Conservation (phyloP, 2,113 vertebrate species). For the Seriola rivoliana region DNA sequence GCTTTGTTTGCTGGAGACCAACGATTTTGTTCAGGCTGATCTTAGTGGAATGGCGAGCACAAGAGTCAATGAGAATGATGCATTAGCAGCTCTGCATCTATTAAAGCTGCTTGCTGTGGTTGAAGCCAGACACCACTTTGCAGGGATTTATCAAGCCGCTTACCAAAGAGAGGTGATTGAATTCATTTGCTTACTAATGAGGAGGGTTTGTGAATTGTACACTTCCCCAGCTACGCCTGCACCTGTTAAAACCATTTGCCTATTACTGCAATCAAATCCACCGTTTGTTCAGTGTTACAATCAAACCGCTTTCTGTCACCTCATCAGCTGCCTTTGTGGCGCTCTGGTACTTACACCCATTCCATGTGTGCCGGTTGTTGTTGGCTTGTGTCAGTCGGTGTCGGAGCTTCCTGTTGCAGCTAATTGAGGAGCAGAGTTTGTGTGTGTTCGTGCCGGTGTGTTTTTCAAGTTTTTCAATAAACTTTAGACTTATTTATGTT, state of each 20-base stretch:
- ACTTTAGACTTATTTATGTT: not conserved
- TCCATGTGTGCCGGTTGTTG: slow-evolving; percentile 8
- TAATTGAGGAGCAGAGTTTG: not conserved
- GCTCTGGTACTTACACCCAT: slow-evolving; percentile 2
- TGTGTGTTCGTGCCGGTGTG: not conserved
- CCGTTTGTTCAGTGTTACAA: slow-evolving; percentile 62
- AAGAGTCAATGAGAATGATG: slow-evolving; percentile 54
- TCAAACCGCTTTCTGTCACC: slow-evolving; percentile 60
- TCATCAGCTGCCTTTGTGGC: slow-evolving; percentile 63
- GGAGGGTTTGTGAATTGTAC: slow-evolving; percentile 56
- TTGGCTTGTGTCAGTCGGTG: not conserved
- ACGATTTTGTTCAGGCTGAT: slow-evolving; percentile 45
- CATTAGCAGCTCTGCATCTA: slow-evolving; percentile 66
- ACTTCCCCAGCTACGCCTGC: slow-evolving; percentile 59
- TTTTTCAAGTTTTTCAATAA: not conserved
- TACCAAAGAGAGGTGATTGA: slow-evolving; percentile 72
- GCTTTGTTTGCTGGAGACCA: slow-evolving; percentile 65
- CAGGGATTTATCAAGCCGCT: slow-evolving; percentile 72
- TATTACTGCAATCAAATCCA: slow-evolving; percentile 67
- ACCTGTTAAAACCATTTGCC: slow-evolving; percentile 70
- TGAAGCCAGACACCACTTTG: slow-evolving; percentile 70
- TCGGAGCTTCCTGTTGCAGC: not conserved
- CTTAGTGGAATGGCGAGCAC: slow-evolving; percentile 30
- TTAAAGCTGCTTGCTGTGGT: slow-evolving; percentile 65
- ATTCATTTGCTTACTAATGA: slow-evolving; percentile 80